Percentiles rank a stretch among this genome's conserved stretches.
phyloP scores from a whole-genome alignment of 2,797 vertebrate species.

The Spondyliosoma cantharus region DNA sequence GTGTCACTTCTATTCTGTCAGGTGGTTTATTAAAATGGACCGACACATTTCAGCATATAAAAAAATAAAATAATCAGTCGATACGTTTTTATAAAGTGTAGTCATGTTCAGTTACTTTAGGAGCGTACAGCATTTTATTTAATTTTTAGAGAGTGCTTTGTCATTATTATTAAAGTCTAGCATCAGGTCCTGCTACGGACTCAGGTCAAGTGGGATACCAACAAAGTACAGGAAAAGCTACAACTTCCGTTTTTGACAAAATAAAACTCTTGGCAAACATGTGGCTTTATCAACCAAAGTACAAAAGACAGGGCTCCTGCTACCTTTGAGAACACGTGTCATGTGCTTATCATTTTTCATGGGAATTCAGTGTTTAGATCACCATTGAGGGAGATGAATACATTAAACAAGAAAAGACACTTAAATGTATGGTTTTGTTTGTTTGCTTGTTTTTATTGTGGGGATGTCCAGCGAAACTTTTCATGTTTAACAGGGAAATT shows the following conservation, averaged over 20 bases:
- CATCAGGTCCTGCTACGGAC: constrained; percentile 8
- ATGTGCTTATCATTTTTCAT: not conserved
- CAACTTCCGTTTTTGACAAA: constrained; percentile 54
- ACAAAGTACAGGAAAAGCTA: not conserved
- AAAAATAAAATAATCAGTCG: not conserved
- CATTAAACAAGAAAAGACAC: not conserved
- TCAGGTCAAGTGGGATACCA: not conserved
- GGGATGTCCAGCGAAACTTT: not conserved
- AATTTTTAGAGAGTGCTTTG: constrained; percentile 45
- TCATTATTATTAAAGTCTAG: constrained; percentile 55
- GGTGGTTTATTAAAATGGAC: not conserved
- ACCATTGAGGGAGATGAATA: not conserved
- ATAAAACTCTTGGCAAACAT: constrained; percentile 30
- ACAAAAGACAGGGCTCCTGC: not conserved
- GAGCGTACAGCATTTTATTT: not conserved
- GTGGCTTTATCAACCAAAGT: not conserved
- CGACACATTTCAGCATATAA: not conserved
- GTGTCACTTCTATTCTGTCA: not conserved
- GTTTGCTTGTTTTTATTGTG: no score
- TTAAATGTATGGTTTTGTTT: not conserved
- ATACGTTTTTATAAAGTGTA: not conserved
- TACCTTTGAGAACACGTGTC: not conserved
- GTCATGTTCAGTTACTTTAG: not conserved
- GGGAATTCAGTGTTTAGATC: not conserved
- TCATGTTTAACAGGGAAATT: not conserved